Evolutionary conservation across 2,888 invertebrate species (phyloP).

Genomic region (Torymus texanus): DNA sequence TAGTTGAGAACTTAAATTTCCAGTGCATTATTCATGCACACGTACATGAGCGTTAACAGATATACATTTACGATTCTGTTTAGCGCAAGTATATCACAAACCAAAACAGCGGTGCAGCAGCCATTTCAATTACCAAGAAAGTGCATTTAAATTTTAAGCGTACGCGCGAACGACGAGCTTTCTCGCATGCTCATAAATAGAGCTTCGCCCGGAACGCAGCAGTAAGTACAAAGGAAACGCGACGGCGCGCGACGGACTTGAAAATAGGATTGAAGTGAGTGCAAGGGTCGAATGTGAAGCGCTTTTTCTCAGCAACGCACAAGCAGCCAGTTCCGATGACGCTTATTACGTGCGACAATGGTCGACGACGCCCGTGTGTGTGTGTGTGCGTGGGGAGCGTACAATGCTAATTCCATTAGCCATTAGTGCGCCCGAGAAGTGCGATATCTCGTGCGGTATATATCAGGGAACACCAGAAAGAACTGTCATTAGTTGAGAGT

Average conservation of each 20-base stretch:
- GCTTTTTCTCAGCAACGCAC: neutral
- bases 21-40: too few relatives aligned
- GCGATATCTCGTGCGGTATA: neutral
- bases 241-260: too few relatives aligned
- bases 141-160: slow-evolving; percentile 44
- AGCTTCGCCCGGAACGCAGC: neutral
- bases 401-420: slow-evolving; percentile 57
- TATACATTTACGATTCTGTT: neutral
- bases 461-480: slow-evolving; percentile 5
- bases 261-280: too few relatives aligned
- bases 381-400: neutral
- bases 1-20: too few relatives aligned
- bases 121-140: slow-evolving; percentile 36
- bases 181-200: neutral
- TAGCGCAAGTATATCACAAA: neutral
- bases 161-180: neutral
- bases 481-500: slow-evolving; percentile 17
- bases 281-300: neutral
- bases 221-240: too few relatives aligned
- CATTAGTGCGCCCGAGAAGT: neutral
- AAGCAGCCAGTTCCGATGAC: neutral
- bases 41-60: neutral
- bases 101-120: neutral
- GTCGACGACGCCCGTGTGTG: neutral
- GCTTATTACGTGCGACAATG: slow-evolving; percentile 17